Conservation (phyloP, 2,113 vertebrate species). For the Drymodes brunneopygia region DNA sequence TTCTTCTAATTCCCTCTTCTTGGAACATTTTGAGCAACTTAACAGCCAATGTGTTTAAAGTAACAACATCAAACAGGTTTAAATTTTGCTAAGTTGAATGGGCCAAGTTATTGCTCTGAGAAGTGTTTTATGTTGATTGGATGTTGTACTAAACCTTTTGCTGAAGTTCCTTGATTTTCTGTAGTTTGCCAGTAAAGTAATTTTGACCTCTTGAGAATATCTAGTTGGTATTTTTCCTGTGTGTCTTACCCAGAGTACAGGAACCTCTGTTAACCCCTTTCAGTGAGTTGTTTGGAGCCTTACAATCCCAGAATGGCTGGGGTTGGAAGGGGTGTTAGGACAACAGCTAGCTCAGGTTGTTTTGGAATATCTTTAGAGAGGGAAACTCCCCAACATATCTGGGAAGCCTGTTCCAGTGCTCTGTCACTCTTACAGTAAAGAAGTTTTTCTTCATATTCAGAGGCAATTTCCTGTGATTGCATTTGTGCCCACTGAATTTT, state of each 20-base stretch:
- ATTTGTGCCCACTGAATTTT: neutral
- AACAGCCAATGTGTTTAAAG: rapidly evolving
- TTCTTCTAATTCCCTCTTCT: neutral
- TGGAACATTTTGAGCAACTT: neutral
- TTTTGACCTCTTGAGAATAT: neutral
- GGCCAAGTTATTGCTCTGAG: neutral
- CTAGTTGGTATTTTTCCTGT: rapidly evolving
- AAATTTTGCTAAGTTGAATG: neutral
- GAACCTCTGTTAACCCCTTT: neutral
- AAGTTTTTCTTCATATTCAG: neutral
- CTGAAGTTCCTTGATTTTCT: neutral
- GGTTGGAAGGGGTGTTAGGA: neutral
- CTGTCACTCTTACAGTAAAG: neutral
- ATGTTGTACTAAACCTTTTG: neutral
- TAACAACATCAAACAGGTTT: neutral
- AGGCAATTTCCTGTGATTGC: neutral
- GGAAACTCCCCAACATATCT: neutral
- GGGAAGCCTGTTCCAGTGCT: neutral
- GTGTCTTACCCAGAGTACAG: neutral
- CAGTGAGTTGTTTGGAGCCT: rapidly evolving
- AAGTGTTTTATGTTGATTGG: neutral
- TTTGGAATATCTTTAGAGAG: neutral
- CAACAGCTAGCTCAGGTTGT: neutral
- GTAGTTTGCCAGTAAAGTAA: neutral
- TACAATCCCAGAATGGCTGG: neutral